A percentile compares a stretch with the other conserved stretches of the same genome.
phyloP scores from a whole-genome alignment of 2,113 vertebrate species.

The Hoplias malabaricus region DNA sequence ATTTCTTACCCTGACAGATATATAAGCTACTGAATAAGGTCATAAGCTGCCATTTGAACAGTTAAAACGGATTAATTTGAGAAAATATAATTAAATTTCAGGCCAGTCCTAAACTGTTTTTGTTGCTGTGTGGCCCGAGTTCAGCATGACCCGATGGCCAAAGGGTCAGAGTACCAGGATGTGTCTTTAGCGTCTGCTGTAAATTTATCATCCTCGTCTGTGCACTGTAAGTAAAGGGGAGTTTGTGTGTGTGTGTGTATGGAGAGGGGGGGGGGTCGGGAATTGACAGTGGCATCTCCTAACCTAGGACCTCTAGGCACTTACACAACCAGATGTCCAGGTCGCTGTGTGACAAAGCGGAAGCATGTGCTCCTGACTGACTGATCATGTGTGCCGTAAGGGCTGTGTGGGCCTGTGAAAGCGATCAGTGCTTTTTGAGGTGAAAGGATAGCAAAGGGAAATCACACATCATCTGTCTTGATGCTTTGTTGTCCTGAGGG shows the following conservation, averaged over 20 bases:
- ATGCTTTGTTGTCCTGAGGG: conserved; percentile 2
- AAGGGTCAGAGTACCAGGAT: conserved; percentile 64
- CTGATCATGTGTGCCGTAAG: conserved; percentile 36
- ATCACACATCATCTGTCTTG: conserved; percentile 22
- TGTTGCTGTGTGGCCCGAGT: conserved; percentile 21
- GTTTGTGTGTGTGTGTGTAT: neutral
- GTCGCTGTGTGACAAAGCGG: conserved; percentile 53
- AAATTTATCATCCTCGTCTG: conserved; percentile 57
- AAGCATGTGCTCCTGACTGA: conserved; percentile 45
- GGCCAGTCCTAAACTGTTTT: neutral
- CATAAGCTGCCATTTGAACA: neutral
- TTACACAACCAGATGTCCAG: conserved; percentile 51
- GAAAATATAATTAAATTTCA: neutral
- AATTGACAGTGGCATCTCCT: conserved; percentile 23
- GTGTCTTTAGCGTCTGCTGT: conserved; percentile 59
- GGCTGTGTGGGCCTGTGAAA: conserved; percentile 40
- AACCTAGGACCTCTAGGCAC: conserved; percentile 20
- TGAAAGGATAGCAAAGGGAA: conserved; percentile 27
- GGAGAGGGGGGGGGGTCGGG: neutral
- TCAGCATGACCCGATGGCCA: conserved; percentile 56
- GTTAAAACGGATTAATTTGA: neutral
- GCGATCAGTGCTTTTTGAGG: conserved; percentile 29
- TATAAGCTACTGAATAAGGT: neutral
- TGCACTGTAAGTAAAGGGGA: conserved; percentile 49
- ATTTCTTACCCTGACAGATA: neutral